Conservation (phyloP, 2,113 vertebrate genomes). For the Serinus canaria region DNA sequence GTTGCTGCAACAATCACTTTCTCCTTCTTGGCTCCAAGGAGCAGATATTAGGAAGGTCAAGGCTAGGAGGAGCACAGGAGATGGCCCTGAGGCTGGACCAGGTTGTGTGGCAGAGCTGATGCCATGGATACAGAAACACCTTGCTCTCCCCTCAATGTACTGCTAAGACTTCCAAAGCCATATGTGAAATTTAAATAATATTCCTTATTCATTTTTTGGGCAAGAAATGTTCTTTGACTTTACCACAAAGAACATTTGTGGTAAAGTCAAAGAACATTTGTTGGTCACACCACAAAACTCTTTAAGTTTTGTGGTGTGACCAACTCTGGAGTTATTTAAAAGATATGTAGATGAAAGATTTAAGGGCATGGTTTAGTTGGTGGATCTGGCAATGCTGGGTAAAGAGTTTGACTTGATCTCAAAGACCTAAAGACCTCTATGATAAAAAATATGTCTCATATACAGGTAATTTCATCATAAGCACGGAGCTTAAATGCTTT, state of each 20-base stretch:
- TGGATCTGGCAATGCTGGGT: neutral
- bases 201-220: neutral
- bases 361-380: neutral
- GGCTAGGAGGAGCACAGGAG: neutral
- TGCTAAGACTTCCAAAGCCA: neutral
- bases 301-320: neutral
- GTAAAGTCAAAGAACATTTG: too few relatives aligned
- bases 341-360: neutral
- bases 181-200: neutral
- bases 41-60: neutral
- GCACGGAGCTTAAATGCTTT: neutral
- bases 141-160: neutral
- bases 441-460: neutral
- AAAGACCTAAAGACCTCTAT: neutral
- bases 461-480: neutral
- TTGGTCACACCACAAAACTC: too few relatives aligned
- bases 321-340: neutral
- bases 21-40: neutral
- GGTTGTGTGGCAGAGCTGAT: neutral
- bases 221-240: neutral
- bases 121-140: neutral
- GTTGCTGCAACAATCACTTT: neutral
- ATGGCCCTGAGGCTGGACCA: neutral
- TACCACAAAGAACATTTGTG: too few relatives aligned
- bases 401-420: neutral